Conservation (phyloP, 2,888 invertebrate genomes). For the Ptilodon capucinus region DNA sequence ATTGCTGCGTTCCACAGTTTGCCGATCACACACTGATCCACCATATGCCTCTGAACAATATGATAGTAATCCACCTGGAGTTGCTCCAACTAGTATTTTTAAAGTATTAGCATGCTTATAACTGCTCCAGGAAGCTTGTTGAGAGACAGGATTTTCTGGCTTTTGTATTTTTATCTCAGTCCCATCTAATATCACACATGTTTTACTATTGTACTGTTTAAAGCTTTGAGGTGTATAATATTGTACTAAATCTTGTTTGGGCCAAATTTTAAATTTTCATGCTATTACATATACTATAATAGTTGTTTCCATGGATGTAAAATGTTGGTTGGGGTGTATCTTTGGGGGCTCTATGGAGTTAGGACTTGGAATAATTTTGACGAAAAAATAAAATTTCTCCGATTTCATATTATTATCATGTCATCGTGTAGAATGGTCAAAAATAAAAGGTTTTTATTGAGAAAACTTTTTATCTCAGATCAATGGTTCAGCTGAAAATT, state of each 20-base stretch:
- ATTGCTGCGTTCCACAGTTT: slow-evolving; percentile 6
- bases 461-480: too few species aligned
- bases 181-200: background rate
- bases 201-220: background rate
- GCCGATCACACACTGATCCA: slow-evolving; percentile 13
- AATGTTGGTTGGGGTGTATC: too few species aligned
- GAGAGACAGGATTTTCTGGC: slow-evolving; percentile 8
- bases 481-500: too few species aligned
- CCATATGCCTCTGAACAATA: slow-evolving; percentile 11
- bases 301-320: too few species aligned
- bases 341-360: too few species aligned
- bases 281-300: too few species aligned
- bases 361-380: too few species aligned
- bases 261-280: background rate
- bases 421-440: too few species aligned
- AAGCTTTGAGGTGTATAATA: background rate
- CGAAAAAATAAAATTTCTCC: too few species aligned
- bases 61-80: slow-evolving; percentile 12
- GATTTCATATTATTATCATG: too few species aligned
- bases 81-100: slow-evolving; percentile 12
- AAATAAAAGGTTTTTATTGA: too few species aligned
- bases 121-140: slow-evolving; percentile 11
- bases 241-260: background rate
- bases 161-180: slow-evolving; percentile 9
- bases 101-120: slow-evolving; percentile 16